phyloP scores from a whole-genome alignment of 2,888 invertebrate species.

The Temnothorax unifasciatus region DNA sequence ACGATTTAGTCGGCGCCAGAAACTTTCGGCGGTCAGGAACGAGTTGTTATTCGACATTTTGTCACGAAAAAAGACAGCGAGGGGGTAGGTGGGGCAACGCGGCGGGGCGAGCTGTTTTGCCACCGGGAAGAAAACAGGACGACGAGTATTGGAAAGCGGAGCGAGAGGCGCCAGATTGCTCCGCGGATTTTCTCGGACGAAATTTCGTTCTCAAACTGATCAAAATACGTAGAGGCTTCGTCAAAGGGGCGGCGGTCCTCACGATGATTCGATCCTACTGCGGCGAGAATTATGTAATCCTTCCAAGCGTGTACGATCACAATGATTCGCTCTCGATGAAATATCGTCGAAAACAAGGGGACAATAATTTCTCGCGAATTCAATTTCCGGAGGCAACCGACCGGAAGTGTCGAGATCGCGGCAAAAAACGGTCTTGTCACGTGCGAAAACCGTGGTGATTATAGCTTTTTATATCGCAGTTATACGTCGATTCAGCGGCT shows the following conservation, averaged over 20 bases:
- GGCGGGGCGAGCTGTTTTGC: slow-evolving; percentile 38
- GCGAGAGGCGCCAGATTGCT: slow-evolving; percentile 48
- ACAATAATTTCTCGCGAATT: slow-evolving; percentile 44
- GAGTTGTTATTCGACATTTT: slow-evolving; percentile 55
- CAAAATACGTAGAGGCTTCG: background rate
- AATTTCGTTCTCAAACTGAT: slow-evolving; percentile 31
- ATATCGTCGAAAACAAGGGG: slow-evolving; percentile 24
- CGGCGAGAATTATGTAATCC: slow-evolving; percentile 33
- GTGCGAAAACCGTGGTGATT: slow-evolving; percentile 28
- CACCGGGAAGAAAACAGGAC: slow-evolving; percentile 48
- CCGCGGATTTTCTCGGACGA: slow-evolving; percentile 26
- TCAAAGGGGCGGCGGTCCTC: slow-evolving; percentile 27
- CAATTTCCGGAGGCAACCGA: slow-evolving; percentile 42
- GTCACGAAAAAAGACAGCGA: slow-evolving; percentile 36
- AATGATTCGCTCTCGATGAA: background rate
- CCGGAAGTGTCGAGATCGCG: slow-evolving; percentile 45
- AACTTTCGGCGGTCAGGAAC: slow-evolving; percentile 57
- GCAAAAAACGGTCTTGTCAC: slow-evolving; percentile 38
- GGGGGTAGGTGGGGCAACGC: background rate
- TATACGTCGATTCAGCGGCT: slow-evolving; percentile 35
- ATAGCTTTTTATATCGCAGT: slow-evolving; percentile 50
- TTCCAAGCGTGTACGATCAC: too few species aligned
- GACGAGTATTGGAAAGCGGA: slow-evolving; percentile 22
- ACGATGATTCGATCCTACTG: background rate
- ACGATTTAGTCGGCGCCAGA: slow-evolving; percentile 66